Base-by-base conservation (phyloP, 2,797 vertebrate species). In the Spondyliosoma cantharus region DNA sequence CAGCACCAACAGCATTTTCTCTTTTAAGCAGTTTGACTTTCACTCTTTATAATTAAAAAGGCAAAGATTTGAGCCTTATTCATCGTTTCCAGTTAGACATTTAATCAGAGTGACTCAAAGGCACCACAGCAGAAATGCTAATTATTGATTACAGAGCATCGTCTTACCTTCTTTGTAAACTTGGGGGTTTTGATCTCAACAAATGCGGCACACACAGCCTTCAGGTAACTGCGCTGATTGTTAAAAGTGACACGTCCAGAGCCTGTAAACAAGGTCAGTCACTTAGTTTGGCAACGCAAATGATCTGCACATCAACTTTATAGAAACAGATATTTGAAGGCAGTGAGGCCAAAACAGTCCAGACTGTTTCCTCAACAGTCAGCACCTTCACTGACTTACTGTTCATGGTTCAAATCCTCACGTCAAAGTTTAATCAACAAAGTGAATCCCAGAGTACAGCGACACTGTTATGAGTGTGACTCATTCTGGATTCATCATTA, bases 201-300 rank as follows among this genome's bases (percentile, higher is more conserved):
- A 80, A 99, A 99, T 0, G 98, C 98, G 78, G 98, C 98, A 0
- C 96, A 97, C 72, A 99, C 98, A 0, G 98, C 98, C 88, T 99
- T 99, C 90, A 99, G 94, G 81, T 99, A 99, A 93, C 98, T 99
- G 82, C 96, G 97, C 81, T 98, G 97, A 90, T 98, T 99, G 93
- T 97, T 99, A 83, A 99, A 99, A 82, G 98, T 99, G 89, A 99
- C 98, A n/a, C 98, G 97, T 65, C 98, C 98, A 81, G 98, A 99
- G 68, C 98, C 98, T 99, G 86, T 1, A 46, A 46, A 42, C 3
- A 60, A 49, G 1, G 3, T 4, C 13, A 0, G 24, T 1, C 0
- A 11, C 19, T 49, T 0, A n/a, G n/a, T 43, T 29, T 24, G 1
- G 53, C 45, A 43, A 50, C 20, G n/a, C 37, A 54, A 20, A 46